phyloP scores from a whole-genome alignment of 2,888 invertebrate genomes.

The Caradrina kadenii region DNA sequence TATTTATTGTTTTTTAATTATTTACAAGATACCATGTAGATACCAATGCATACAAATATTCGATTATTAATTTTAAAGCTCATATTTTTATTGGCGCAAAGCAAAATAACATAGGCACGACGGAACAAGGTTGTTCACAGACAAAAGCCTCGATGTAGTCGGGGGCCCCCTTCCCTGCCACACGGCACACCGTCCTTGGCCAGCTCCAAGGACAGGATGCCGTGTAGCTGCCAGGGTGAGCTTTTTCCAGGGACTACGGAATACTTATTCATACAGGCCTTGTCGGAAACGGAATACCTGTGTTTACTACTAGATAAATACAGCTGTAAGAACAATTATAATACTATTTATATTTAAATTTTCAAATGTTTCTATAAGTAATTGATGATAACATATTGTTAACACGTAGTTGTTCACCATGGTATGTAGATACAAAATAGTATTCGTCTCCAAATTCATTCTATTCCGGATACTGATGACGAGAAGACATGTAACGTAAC shows the following conservation, averaged over 20 bases:
- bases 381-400: background rate
- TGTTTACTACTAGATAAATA: background rate
- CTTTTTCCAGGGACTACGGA: slow-evolving; percentile 28
- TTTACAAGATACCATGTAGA: background rate
- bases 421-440: slow-evolving; percentile 10
- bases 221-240: slow-evolving; percentile 27
- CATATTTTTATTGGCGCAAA: slow-evolving; percentile 12
- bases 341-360: background rate
- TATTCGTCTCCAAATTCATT: slow-evolving; percentile 28
- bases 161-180: slow-evolving; percentile 17
- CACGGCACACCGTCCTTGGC: slow-evolving; percentile 39
- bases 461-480: slow-evolving; percentile 38
- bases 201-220: slow-evolving; percentile 47
- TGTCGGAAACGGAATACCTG: background rate
- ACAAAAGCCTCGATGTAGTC: slow-evolving; percentile 38
- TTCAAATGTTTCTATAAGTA: background rate
- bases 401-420: background rate
- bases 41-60: background rate
- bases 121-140: slow-evolving; percentile 37
- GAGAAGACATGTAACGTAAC: slow-evolving; percentile 56
- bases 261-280: slow-evolving; percentile 2
- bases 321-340: background rate
- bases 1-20: background rate
- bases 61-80: slow-evolving; percentile 13
- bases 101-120: slow-evolving; percentile 21